Percentiles rank a stretch among this genome's conserved stretches.
Evolutionary conservation across 2,113 vertebrate genomes (phyloP).

Genomic region (Ranitomeya variabilis): DNA sequence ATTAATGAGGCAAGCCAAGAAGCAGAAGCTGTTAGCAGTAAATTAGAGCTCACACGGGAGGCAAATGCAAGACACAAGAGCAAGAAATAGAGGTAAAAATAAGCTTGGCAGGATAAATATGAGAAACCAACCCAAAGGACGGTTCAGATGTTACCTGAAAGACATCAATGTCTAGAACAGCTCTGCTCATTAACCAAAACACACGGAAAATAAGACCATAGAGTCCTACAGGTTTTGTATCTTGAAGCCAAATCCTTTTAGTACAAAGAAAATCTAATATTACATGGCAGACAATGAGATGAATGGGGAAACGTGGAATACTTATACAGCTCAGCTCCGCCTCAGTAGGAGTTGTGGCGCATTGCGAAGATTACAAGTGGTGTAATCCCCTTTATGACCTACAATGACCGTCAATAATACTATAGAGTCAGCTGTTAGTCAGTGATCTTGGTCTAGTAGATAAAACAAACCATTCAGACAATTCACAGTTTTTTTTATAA

Average conservation of each 20-base stretch:
- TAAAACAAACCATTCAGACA: background rate
- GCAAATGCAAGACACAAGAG: conserved; percentile 64
- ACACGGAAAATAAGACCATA: background rate
- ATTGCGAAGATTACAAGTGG: too few species aligned
- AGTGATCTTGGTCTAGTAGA: background rate
- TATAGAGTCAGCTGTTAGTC: background rate
- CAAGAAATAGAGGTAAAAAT: conserved; percentile 58
- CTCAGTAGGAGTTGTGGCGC: too few species aligned
- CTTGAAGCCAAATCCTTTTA: background rate
- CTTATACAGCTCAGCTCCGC: too few species aligned
- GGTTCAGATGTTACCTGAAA: background rate
- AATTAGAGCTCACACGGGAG: conserved; percentile 60
- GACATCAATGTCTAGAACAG: background rate
- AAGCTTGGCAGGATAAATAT: background rate
- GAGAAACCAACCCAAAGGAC: background rate
- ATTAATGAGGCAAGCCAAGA: conserved; percentile 63
- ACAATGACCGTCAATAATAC: background rate
- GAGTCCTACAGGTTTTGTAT: background rate
- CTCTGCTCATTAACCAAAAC: background rate
- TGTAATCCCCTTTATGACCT: background rate
- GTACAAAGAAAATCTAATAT: background rate
- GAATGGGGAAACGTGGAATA: too few species aligned
- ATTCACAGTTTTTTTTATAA: too few species aligned
- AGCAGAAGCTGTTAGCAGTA: conserved; percentile 73
- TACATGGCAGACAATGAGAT: background rate